Conservation (phyloP, 2,888 invertebrate genomes). For the Callosobruchus maculatus region DNA sequence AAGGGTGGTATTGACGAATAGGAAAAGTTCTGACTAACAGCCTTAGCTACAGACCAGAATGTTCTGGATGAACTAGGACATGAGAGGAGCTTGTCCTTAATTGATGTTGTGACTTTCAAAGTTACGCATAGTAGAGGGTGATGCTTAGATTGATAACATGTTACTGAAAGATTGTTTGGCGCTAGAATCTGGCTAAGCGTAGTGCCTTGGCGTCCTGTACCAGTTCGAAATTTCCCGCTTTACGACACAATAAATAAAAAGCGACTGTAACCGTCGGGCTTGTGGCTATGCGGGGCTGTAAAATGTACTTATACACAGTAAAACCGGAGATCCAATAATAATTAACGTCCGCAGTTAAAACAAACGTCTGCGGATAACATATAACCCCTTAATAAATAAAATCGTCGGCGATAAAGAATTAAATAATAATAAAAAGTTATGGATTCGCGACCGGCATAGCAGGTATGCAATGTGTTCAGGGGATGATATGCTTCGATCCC, state of each 20-base stretch:
- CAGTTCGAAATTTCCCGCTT: background rate
- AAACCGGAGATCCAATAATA: conserved; percentile 31
- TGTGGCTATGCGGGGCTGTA: background rate
- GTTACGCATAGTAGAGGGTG: too few species aligned
- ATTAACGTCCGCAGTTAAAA: conserved; percentile 35
- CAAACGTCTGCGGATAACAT: conserved; percentile 21
- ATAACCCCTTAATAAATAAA: background rate
- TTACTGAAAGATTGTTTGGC: background rate
- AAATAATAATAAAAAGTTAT: background rate
- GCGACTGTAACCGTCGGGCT: background rate
- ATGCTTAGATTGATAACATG: too few species aligned
- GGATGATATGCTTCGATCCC: background rate
- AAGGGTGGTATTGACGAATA: too few species aligned
- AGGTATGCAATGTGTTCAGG: background rate
- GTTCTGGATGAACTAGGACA: too few species aligned
- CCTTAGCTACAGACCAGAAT: too few species aligned
- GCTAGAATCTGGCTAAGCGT: background rate
- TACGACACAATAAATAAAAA: background rate
- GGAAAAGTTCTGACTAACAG: too few species aligned
- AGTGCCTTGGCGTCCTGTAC: too few species aligned
- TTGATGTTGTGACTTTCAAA: too few species aligned
- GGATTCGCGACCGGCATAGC: background rate
- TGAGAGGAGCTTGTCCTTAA: too few species aligned
- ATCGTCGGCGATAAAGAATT: background rate
- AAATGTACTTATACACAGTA: background rate